These are phyloP conservation scores for Azorinus chamasolen DNA, from an alignment of 2,888 invertebrate species.

Conservation along the genomic window DNA sequence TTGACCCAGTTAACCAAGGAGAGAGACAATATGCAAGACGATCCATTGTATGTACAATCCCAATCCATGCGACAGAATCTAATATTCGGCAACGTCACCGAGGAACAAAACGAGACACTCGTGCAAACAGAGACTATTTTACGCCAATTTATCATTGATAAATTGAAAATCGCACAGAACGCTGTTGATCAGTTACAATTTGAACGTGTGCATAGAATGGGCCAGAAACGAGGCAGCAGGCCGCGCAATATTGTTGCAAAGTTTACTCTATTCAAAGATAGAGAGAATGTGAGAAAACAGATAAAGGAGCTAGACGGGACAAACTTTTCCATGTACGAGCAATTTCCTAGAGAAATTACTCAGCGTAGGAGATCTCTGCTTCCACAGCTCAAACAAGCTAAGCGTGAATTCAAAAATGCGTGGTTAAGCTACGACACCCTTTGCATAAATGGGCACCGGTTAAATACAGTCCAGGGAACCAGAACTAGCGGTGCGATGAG, in stretches of 20 bases:
- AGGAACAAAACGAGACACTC: constrained; percentile 9
- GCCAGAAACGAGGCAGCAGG: constrained; percentile 7
- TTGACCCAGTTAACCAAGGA: constrained; percentile 16
- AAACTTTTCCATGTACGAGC: constrained; percentile 23
- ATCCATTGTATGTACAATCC: constrained; percentile 19
- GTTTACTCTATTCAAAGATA: constrained; percentile 34
- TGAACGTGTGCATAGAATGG: constrained; percentile 28
- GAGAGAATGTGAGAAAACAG: constrained; percentile 31
- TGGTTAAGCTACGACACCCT: constrained; percentile 34
- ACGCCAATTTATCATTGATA: constrained; percentile 1
- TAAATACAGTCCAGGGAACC: too few species aligned
- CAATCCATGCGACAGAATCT: constrained; percentile 36
- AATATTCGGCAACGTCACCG: constrained; percentile 19
- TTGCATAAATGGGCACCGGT: constrained; percentile 15
- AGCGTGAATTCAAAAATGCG: constrained; percentile 4
- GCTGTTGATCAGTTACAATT: constrained; percentile 18
- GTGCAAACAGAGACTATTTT: constrained; percentile 9
- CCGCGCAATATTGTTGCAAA: constrained; percentile 38
- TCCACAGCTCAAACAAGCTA: constrained; percentile 14
- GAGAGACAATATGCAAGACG: constrained; percentile 7
- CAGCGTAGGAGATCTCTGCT: constrained; percentile 13
- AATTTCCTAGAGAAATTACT: constrained; percentile 18
- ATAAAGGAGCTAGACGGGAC: constrained; percentile 14
- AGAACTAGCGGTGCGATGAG: not conserved
- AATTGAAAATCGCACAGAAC: constrained; percentile 15